These are phyloP conservation scores for Acipenser oxyrinchus DNA, from an alignment of 2,797 vertebrate genomes.

Conservation along the genomic window DNA sequence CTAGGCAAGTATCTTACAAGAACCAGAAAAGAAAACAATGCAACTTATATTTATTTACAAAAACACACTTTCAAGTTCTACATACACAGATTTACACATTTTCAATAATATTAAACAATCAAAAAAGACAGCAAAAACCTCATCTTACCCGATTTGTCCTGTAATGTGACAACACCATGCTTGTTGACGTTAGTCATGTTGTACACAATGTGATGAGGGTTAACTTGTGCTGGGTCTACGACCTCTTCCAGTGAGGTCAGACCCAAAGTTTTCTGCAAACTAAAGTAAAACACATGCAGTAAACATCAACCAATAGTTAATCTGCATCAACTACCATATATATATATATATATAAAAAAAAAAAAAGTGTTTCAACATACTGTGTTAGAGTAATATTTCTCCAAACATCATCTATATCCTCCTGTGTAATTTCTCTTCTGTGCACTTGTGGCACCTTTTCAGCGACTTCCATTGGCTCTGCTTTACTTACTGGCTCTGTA, in stretches of 20 bases:
- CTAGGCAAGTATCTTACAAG: too few species aligned
- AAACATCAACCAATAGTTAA: not conserved
- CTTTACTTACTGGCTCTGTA: constrained; percentile 43
- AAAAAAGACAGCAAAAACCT: not conserved
- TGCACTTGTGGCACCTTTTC: constrained; percentile 34
- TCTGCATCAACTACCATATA: too few species aligned
- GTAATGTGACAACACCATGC: constrained; percentile 81
- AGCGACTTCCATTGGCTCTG: constrained; percentile 17
- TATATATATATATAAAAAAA: too few species aligned
- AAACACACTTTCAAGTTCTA: too few species aligned
- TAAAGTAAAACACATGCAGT: constrained; percentile 39
- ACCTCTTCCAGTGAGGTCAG: constrained; percentile 70
- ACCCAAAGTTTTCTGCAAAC: constrained; percentile 79
- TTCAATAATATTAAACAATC: too few species aligned
- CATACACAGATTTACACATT: too few species aligned
- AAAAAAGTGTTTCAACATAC: constrained; percentile 46
- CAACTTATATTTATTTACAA: too few species aligned
- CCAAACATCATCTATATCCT: constrained; percentile 79
- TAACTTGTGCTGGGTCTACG: constrained; percentile 64
- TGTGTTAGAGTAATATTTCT: constrained; percentile 71
- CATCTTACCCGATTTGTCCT: constrained; percentile 74
- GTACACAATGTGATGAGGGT: constrained; percentile 75
- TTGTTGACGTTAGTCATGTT: constrained; percentile 86
- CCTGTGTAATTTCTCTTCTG: constrained; percentile 64
- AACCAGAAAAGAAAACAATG: too few species aligned